Base-by-base conservation (phyloP, 2,888 invertebrate genomes). In the Rotaria sp. region DNA sequence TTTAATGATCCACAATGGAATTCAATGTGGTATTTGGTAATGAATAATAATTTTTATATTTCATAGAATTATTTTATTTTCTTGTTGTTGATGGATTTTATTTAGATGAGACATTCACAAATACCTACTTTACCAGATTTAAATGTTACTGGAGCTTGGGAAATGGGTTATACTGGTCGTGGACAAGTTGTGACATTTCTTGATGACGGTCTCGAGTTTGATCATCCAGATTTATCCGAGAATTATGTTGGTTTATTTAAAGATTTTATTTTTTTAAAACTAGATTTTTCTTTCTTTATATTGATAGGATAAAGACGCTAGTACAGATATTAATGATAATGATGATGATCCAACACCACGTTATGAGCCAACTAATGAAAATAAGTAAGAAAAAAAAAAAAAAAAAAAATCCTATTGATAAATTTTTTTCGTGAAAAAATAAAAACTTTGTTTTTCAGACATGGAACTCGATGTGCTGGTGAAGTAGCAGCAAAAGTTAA, bases 401-500 rank as follows among this genome's bases (percentile, higher is more conserved):
- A n/a, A n/a, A n/a, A n/a, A n/a, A n/a, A n/a, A n/a, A n/a, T n/a
- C n/a, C n/a, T n/a, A n/a, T n/a, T n/a, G n/a, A n/a, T n/a, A n/a
- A n/a, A n/a, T n/a, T n/a, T n/a, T 11, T 59, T 3, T n/a, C 7
- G 5, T 1, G 21, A 2, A 30, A 10, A 74, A 18, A 38, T 41
- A 10, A 30, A 2, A 7, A 11, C 0, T 10, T 41, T 45, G 0
- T 41, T 26, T 45, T 80, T 10, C 45, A 80, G 80, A 45, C 97
- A 97, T 90, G 97, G 96, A 2, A 97, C 96, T 8, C 93, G 95
- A 88, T 99, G 99, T 92, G 99, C 99, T 24, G 99, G 99, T n/a
- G 98, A 99, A 92, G 98, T 99, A 0, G 96, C 99, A n/a, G 97
- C 95, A 11, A 94, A 96, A 52, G 98, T 96, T 7, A 94, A 96